A percentile compares a stretch with the other conserved stretches of the same genome.
Conservation (phyloP, 2,113 vertebrate genomes). For the Hemiscyllium ocellatum region DNA sequence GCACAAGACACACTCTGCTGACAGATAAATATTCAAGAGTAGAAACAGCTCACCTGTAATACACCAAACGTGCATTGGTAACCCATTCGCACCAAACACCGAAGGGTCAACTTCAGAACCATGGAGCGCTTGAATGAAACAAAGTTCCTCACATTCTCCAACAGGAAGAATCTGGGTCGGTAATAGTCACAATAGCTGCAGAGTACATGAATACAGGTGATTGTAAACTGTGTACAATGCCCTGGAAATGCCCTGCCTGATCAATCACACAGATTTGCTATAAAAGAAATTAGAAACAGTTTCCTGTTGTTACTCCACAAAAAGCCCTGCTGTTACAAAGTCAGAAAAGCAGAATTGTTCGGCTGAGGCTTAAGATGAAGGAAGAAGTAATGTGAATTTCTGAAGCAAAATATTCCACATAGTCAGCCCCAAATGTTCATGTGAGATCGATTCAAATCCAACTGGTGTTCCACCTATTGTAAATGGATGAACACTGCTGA, state of each 20-base stretch:
- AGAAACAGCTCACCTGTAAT: slow-evolving; percentile 68
- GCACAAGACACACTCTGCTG: neutral
- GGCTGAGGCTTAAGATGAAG: neutral
- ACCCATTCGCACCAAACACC: slow-evolving; percentile 91
- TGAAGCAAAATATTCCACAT: neutral
- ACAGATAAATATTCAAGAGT: neutral
- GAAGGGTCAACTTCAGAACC: slow-evolving; percentile 89
- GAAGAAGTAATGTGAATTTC: neutral
- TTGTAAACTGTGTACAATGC: neutral
- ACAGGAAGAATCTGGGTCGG: slow-evolving; percentile 83
- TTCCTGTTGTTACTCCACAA: neutral
- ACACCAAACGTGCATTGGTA: slow-evolving; percentile 96
- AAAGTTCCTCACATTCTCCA: slow-evolving; percentile 92
- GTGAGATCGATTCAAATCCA: neutral
- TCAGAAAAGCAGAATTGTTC: neutral
- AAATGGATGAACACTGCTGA: neutral
- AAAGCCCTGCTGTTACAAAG: neutral
- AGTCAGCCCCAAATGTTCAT: neutral
- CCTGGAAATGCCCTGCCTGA: neutral
- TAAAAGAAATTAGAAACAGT: neutral
- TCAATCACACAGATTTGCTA: neutral
- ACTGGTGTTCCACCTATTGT: neutral
- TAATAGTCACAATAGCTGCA: slow-evolving; percentile 94
- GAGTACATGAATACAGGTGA: neutral
- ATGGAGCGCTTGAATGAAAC: slow-evolving; percentile 94